Conservation (phyloP, 2,888 invertebrate species). For the Phortica okadai region DNA sequence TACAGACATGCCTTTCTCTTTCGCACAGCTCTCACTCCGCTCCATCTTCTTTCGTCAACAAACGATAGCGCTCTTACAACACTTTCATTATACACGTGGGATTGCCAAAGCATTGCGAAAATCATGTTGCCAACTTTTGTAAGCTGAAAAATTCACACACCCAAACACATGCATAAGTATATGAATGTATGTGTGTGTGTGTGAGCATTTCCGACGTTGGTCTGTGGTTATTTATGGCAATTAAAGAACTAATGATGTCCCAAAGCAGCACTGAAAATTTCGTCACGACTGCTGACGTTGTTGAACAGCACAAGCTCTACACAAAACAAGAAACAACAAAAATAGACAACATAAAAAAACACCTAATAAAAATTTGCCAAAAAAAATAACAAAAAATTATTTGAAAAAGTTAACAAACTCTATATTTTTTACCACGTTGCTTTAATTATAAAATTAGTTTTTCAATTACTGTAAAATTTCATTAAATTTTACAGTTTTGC, state of each 20-base stretch:
- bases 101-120: slow-evolving; percentile 58
- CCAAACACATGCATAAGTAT: slow-evolving; percentile 14
- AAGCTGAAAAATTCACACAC: slow-evolving; percentile 26
- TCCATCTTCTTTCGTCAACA: slow-evolving; percentile 13
- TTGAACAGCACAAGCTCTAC: neutral
- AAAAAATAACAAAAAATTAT: slow-evolving; percentile 10
- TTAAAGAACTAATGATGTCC: slow-evolving; percentile 72
- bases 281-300: slow-evolving; percentile 20
- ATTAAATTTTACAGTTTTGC: slow-evolving; percentile 3
- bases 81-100: slow-evolving; percentile 62
- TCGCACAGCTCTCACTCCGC: slow-evolving; percentile 22
- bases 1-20: neutral
- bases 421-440: neutral
- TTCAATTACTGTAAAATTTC: slow-evolving; percentile 3
- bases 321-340: neutral
- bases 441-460: slow-evolving; percentile 31
- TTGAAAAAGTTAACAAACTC: neutral
- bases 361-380: neutral
- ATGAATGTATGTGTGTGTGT: slow-evolving; percentile 7
- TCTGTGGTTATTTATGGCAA: slow-evolving; percentile 70
- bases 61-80: slow-evolving; percentile 9
- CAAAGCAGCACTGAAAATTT: slow-evolving; percentile 49
- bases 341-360: neutral
- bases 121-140: slow-evolving; percentile 69
- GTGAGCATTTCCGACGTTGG: slow-evolving; percentile 21